A percentile compares a stretch with the other conserved stretches of the same genome.
Conservation (phyloP, 2,888 invertebrate species). For the Tholera decimalis region DNA sequence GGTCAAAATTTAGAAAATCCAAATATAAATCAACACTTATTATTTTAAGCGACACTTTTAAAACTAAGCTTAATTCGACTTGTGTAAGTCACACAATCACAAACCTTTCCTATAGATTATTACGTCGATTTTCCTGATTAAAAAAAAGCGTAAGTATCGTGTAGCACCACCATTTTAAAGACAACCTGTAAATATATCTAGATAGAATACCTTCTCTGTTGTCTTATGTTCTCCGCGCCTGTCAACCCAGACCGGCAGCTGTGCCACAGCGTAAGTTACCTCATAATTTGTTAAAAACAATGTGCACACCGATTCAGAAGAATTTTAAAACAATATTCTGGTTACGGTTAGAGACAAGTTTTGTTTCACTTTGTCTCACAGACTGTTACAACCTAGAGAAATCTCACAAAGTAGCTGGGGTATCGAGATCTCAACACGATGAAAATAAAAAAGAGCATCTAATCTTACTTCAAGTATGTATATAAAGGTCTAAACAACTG, state of each 20-base stretch:
- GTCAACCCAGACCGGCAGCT: constrained; percentile 6
- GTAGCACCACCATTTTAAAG: constrained; percentile 58
- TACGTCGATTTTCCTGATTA: constrained; percentile 42
- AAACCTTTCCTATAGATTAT: constrained; percentile 43
- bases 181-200: constrained; percentile 47
- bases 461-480: not conserved
- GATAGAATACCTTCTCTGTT: constrained; percentile 22
- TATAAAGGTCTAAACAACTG: too few relatives aligned
- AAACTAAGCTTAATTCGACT: constrained; percentile 33
- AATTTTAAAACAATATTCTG: not conserved
- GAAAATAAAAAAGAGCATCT: not conserved
- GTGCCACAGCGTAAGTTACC: constrained; percentile 7
- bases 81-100: constrained; percentile 43
- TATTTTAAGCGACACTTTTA: constrained; percentile 14
- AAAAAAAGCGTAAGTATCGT: constrained; percentile 42
- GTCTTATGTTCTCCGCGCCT: constrained; percentile 2
- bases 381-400: not conserved
- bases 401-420: not conserved
- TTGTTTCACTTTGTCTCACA: not conserved
- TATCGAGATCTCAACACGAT: not conserved
- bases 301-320: constrained; percentile 13
- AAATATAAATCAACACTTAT: constrained; percentile 30
- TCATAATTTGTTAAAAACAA: constrained; percentile 9
- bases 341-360: not conserved
- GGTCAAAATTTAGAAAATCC: constrained; percentile 2